Evolutionary conservation across 2,888 invertebrate genomes (phyloP).

Genomic region (Agonopterix subpropinquella): DNA sequence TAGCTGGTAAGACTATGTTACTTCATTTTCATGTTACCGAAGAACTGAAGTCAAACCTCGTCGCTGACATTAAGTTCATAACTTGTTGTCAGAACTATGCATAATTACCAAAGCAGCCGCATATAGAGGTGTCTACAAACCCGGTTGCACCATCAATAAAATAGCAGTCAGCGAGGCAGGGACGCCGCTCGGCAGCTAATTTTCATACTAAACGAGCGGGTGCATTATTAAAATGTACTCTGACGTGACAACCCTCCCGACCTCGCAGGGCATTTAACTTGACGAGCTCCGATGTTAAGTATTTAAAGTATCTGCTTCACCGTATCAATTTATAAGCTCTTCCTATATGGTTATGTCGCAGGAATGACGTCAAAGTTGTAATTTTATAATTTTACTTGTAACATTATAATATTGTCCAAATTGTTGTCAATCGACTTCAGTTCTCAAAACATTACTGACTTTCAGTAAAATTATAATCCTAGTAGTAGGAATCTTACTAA

Average conservation of each 20-base stretch:
- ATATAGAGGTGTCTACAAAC: slow-evolving; percentile 20
- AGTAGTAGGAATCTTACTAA: too few species aligned
- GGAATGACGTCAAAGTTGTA: too few species aligned
- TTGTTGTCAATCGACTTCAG: too few species aligned
- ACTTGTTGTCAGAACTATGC: not conserved
- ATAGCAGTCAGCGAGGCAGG: slow-evolving; percentile 33
- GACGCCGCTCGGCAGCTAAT: slow-evolving; percentile 56
- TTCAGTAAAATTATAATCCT: too few species aligned
- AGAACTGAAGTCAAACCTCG: not conserved
- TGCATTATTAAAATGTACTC: slow-evolving; percentile 71
- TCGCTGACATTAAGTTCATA: too few species aligned
- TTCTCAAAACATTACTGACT: too few species aligned
- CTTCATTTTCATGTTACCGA: not conserved
- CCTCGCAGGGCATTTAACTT: slow-evolving; percentile 53
- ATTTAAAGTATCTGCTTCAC: slow-evolving; percentile 50
- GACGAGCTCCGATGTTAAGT: slow-evolving; percentile 47
- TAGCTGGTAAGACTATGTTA: too few species aligned
- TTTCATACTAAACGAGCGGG: slow-evolving; percentile 71
- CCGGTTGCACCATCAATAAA: slow-evolving; percentile 46
- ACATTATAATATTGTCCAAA: too few species aligned
- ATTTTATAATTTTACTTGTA: too few species aligned
- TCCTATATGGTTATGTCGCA: not conserved
- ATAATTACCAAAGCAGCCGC: slow-evolving; percentile 30
- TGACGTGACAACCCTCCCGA: slow-evolving; percentile 58
- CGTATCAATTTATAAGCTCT: slow-evolving; percentile 30